These are phyloP conservation scores for Eospalax fontanierii DNA, from an alignment of 2,797 vertebrate species.

Conservation along the genomic window DNA sequence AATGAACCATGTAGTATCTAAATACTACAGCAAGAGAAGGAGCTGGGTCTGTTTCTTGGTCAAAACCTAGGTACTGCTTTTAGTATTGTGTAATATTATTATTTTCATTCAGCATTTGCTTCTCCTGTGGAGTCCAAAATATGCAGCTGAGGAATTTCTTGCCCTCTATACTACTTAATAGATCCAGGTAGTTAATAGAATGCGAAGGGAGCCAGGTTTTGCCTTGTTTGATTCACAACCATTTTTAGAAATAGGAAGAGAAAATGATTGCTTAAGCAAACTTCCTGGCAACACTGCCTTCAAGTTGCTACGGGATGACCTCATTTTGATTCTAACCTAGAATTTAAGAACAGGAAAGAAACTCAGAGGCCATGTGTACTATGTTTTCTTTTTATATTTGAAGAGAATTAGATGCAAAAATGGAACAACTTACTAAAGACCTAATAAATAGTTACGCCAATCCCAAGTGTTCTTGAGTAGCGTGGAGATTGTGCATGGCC, in stretches of 20 bases:
- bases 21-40: neutral
- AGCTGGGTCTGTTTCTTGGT: neutral
- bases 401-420: neutral
- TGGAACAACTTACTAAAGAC: neutral
- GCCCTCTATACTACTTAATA: conserved; percentile 46
- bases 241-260: conserved; percentile 70
- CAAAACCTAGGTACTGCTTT: neutral
- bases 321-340: conserved; percentile 54
- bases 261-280: conserved; percentile 74
- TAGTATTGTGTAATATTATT: conserved; percentile 13
- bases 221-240: conserved; percentile 50
- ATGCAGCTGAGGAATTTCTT: neutral
- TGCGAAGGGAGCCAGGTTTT: conserved; percentile 39
- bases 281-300: neutral
- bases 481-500: neutral
- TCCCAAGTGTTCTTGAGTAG: neutral
- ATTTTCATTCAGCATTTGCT: conserved; percentile 20
- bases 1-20: neutral
- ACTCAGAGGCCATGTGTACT: neutral
- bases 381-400: neutral
- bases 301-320: conserved; percentile 11
- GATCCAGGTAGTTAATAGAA: conserved; percentile 47
- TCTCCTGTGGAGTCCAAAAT: conserved; percentile 55
- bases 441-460: neutral
- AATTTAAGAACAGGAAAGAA: conserved; percentile 43